Percentiles rank a stretch among this genome's conserved stretches.
These are phyloP conservation scores for Zaprionus lachaisei DNA, from an alignment of 1,140 invertebrate genomes.

Conservation along the genomic window DNA sequence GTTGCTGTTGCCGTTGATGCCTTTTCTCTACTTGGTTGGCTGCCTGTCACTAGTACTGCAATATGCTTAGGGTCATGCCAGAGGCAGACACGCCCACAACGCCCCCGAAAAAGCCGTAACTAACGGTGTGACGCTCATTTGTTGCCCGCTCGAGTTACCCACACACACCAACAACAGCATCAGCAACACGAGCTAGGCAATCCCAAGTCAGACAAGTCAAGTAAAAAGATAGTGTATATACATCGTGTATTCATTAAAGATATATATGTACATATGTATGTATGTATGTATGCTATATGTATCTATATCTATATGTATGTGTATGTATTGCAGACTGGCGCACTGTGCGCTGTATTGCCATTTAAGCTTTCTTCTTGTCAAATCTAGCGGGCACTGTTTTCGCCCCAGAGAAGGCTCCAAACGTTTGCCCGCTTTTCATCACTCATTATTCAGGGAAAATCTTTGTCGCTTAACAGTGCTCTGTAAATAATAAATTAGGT, in stretches of 20 bases:
- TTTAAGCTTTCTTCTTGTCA: too few species aligned
- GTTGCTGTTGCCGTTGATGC: constrained; percentile 13
- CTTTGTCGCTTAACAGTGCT: too few species aligned
- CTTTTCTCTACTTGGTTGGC: not conserved
- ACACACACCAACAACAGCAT: not conserved
- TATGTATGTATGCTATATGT: too few species aligned
- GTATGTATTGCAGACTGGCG: too few species aligned
- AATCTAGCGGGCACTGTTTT: too few species aligned
- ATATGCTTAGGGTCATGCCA: constrained; percentile 34
- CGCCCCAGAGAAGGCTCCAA: too few species aligned
- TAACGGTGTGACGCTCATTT: constrained; percentile 39
- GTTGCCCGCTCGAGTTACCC: constrained; percentile 23
- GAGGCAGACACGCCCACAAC: constrained; percentile 13
- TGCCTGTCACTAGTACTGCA: constrained; percentile 4
- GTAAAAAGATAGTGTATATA: not conserved
- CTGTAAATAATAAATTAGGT: too few species aligned
- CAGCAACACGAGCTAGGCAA: not conserved
- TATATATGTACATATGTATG: too few species aligned
- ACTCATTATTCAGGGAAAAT: too few species aligned
- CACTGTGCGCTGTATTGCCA: too few species aligned
- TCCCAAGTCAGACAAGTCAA: not conserved
- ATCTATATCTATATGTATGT: too few species aligned
- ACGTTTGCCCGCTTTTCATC: too few species aligned
- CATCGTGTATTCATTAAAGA: not conserved
- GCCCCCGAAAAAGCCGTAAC: constrained; percentile 15